Percentiles rank a stretch among this genome's conserved stretches.
These are phyloP conservation scores for Uloborus diversus DNA, from an alignment of 1,140 invertebrate species.

Conservation along the genomic window DNA sequence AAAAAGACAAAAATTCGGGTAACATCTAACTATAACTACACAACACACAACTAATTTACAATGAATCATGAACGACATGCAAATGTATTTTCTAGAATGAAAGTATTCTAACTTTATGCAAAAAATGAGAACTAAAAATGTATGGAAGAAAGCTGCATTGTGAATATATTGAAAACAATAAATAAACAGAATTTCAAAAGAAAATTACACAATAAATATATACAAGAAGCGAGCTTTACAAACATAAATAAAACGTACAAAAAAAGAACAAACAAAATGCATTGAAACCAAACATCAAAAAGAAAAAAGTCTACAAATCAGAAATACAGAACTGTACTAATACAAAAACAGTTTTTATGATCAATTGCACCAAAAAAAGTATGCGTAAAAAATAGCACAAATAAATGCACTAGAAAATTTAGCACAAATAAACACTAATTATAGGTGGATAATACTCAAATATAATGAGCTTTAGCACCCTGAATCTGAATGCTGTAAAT, in stretches of 20 bases:
- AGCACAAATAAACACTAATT: too few species aligned
- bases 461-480: too few species aligned
- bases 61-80: neutral
- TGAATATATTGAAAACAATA: neutral
- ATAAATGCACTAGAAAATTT: too few species aligned
- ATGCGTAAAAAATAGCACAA: too few species aligned
- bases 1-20: conserved; percentile 9
- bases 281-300: too few species aligned
- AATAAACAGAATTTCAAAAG: neutral
- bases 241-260: too few species aligned
- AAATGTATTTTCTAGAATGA: conserved; percentile 5
- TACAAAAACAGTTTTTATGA: neutral
- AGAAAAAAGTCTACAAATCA: too few species aligned
- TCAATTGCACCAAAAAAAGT: neutral
- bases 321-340: neutral
- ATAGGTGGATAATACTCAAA: too few species aligned
- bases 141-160: conserved; percentile 24
- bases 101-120: neutral
- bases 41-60: conserved; percentile 19
- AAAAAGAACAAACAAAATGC: too few species aligned
- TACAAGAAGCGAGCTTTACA: too few species aligned
- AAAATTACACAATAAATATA: neutral
- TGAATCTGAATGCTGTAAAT: too few species aligned
- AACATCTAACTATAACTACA: conserved; percentile 2
- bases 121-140: conserved; percentile 4